phyloP scores from a whole-genome alignment of 1,140 invertebrate species.

The Paraescarpia echinospica region DNA sequence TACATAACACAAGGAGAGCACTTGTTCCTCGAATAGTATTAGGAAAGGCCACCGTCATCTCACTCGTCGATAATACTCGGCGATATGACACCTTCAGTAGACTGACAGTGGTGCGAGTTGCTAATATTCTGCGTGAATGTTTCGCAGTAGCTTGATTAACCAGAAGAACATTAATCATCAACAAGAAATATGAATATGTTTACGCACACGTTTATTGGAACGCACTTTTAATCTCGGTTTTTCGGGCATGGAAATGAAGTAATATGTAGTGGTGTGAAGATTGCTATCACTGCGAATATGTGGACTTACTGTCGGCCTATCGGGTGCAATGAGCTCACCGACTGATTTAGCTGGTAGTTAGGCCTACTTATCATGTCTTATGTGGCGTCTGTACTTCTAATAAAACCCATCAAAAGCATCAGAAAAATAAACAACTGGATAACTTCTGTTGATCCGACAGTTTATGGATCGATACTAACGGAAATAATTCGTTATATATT shows the following conservation, averaged over 20 bases:
- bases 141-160: neutral
- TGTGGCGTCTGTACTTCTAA: neutral
- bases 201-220: neutral
- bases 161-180: neutral
- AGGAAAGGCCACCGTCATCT: neutral
- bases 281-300: neutral
- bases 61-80: neutral
- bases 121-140: neutral
- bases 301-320: neutral
- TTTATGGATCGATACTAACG: no score
- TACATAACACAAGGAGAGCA: neutral
- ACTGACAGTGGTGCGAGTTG: neutral
- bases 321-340: neutral
- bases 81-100: neutral
- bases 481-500: no score
- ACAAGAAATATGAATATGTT: neutral
- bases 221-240: neutral
- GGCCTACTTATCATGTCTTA: no score
- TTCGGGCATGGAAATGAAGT: neutral
- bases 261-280: neutral
- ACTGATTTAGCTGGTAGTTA: no score
- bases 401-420: neutral
- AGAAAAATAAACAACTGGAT: no score
- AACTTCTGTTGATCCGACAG: no score
- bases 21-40: neutral